Base-by-base conservation (phyloP, 2,888 invertebrate species). In the Chrysodeixis includens region DNA sequence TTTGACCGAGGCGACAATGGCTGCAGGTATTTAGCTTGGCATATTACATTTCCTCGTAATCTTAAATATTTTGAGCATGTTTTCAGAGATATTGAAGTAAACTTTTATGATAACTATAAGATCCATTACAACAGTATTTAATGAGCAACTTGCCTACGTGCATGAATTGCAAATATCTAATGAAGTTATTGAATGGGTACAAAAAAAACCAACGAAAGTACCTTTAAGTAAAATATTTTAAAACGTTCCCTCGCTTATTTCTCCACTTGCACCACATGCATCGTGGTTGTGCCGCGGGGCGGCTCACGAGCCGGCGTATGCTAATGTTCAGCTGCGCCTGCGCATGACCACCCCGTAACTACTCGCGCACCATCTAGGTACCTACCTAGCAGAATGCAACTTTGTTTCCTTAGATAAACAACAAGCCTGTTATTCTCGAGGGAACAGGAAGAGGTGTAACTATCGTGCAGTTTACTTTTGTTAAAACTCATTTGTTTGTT, bases 271-370 rank as follows among this genome's bases (percentile, higher is more conserved):
- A 78, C 80, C 83, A 76, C 72, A 71, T 73, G 61, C 68, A 69
- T 62, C 73, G 69, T 61, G 74, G 72, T 20, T 49, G 40, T 53
- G 75, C 76, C 75, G 71, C 74, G 81, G 86, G 84, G 87, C 88
- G 86, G 86, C 66, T 77, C 87, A 78, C 75, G 78, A 78, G 77
- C 61, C 74, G 68, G 87, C 88, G 88, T 93, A 93, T 93, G 93
- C 89, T 89, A 93, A 93, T 93, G 80, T 65, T 71, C 69, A 80
- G 73, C 74, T 81, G 68, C 69, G 80, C 75, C 46, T 58, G 74
- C 71, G 65, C 77, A 68, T 91, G 92, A 90, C 93, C 92, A 90
- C 90, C 89, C 87, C 84, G 79, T 81, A 68, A 79, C 84, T 75
- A 65, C 67, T 70, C 61, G 69, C 73, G 70, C 76, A 72, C 56